Evolutionary conservation across 2,797 vertebrate species (phyloP), one percentile per base, ranked within the genome.

Genomic region (Acanthurus leucopareius): DNA sequence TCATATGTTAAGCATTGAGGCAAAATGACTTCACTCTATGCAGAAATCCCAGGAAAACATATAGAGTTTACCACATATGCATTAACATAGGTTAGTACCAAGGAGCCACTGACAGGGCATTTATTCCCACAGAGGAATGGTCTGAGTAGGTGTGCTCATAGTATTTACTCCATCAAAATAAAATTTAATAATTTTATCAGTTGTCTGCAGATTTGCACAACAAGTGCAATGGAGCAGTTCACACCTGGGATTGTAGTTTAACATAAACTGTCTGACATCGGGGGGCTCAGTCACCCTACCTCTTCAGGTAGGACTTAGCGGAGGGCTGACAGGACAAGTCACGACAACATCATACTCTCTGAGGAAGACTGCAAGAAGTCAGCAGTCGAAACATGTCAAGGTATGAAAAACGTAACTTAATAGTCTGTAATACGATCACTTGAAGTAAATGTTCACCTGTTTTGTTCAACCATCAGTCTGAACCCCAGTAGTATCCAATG

Each of bases 11-110:
- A 35, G 32, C 32, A 35, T 35, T 35, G 32, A 35, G 28, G 28
- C 28, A 32, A 32, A 35, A 35, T 35, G 5, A 35, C 32, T 53
- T 49, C 44, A 10, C 16, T 66, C 22, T 11, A 44, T 22, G 20
- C 28, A 58, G 28, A 22, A 61, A 57, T 49, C 58, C 40, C 3
- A n/a, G 20, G 60, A 73, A 57, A 66, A 38, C 35, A 52, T 45
- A 64, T 69, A 10, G 10, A 35, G 10, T 44, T 63, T 56, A 61
- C 25, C 74, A 53, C 68, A 73, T 22, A 57, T 62, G 20, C 47
- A 65, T 75, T 59, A 70, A 70, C 19, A 19, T 17, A 22, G 10
- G 49, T 61, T 69, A 47, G 47, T 51, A 38, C 56, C n/a, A 28
- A 52, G 71, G 57, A 56, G 66, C 19, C 58, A 52, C 44, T 69